Evolutionary conservation across 53 echinoderm and acorn worm genomes (phyloP), one percentile per base, ranked within the genome.

Genomic region (Astropecten irregularis): DNA sequence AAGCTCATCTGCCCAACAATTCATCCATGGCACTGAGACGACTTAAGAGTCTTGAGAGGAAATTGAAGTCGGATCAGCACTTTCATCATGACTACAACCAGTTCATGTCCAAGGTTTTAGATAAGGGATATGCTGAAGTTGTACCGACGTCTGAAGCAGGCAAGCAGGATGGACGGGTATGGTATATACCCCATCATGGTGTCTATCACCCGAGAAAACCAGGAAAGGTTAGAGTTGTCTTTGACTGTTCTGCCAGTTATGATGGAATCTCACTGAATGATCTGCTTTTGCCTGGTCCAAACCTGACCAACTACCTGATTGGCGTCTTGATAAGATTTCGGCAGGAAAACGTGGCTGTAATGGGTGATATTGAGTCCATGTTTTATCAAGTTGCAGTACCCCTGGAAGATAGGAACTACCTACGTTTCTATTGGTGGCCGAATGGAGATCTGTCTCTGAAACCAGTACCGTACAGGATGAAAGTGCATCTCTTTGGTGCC

Each of bases 311-410:
- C 44, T n/a, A 40, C 11, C 10, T 84, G 26, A 39, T 84, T 15
- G 84, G 58, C 5, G 84, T 84, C 44, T 36, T 84, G 31, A 18
- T 83, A 10, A 28, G 83, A 31, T 83, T 83, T 37, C 15, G 83
- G 20, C 37, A 83, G 40, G 58, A 84, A 28, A 2, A 3, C 15
- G 60, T 84, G 39, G 84, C 70, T 27, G 11, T 69, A 39, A 84
- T 84, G 84, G 77, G 77, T 39, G 77, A 76, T 25, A 82, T 92
- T 18, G 86, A 92, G 35, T 63, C 65, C 8, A 92, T 89, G 92
- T 92, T 85, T 65, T 57, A 71, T 58, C 92, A 92, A 28, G 85
- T 92, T 21, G 20, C 34, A 13, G 92, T 92, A 7, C 53, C 71
- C 6, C 66, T 71, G 39, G 8, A 64, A 7, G 66, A 92, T 9